Conservation (phyloP, 1,140 invertebrate genomes). For the Phortica variegata region DNA sequence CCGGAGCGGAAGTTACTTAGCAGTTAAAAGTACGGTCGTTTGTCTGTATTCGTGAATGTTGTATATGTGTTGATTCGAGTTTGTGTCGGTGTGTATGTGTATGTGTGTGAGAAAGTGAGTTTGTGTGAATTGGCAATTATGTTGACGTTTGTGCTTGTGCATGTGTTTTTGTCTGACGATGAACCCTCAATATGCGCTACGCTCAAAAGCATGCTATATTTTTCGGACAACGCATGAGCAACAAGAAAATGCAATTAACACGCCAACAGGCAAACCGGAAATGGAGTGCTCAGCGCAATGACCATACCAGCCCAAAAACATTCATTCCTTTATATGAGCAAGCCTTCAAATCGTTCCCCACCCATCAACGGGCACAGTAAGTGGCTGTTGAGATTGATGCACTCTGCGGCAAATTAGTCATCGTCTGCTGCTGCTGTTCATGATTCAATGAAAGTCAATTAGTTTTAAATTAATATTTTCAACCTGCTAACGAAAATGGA, state of each 20-base stretch:
- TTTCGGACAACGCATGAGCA: conserved; percentile 26
- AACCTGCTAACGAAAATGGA: too few species aligned
- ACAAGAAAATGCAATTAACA: conserved; percentile 54
- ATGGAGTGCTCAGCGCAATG: conserved; percentile 31
- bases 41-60: too few species aligned
- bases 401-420: conserved; percentile 28
- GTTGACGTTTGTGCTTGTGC: too few species aligned
- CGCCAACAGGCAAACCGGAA: conserved; percentile 46
- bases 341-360: too few species aligned
- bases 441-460: conserved; percentile 43
- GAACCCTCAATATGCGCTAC: conserved; percentile 13
- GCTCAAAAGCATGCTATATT: background rate
- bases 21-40: too few species aligned
- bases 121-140: conserved; percentile 34
- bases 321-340: background rate
- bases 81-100: background rate
- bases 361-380: too few species aligned
- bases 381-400: conserved; percentile 19
- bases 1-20: too few species aligned
- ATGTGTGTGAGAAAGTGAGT: conserved; percentile 6
- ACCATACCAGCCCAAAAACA: conserved; percentile 3
- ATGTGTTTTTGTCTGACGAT: conserved; percentile 43
- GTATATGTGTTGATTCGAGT: background rate
- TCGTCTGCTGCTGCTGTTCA: conserved; percentile 4
- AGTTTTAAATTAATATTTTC: conserved; percentile 47